Base-by-base conservation (phyloP, 2,888 invertebrate genomes). In the Melikaiella ostensackeni region DNA sequence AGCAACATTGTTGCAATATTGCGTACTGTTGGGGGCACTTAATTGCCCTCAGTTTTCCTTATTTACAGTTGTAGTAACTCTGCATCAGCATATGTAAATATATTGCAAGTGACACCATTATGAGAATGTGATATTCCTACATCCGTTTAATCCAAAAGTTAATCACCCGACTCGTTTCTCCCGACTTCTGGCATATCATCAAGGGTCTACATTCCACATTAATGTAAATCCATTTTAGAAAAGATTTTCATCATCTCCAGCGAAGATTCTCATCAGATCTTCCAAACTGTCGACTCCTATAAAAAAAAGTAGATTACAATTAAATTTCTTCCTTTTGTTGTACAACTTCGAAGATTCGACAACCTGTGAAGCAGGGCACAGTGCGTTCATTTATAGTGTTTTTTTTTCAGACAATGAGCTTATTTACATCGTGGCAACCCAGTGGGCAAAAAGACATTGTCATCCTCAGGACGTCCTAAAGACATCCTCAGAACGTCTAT, bases 41-140 rank as follows among this genome's bases (percentile, higher is more conserved):
- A 30, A 30, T 30, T 30, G 4, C 30, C 30, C 4, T 30, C 2
- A 30, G 30, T 4, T 38, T 11, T 13, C 24, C 9, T 57, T 16
- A 27, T 27, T 11, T 1, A 24, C 21, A 57, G 24, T 21, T 24
- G 57, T 57, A 24, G 57, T 21, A 21, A 57, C 13, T 57, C 57
- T 57, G 57, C 24, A 57, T 27, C 24, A 27, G 9, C 27, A 70
- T 30, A 42, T 42, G 16, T 16, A 66, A 27, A 46, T 66, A 66
- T 66, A 50, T 70, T 70, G 50, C 30, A 50, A 70, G 30, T 50
- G n/a, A 30, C 50, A 70, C 50, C 30, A 50, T 33, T 70, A 30
- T 70, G 55, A 70, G 33, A 70, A 55, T 70, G 70, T 70, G 70
- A 70, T 70, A 70, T 70, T 70, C 70, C 50, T 55, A 70, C 70